A percentile compares a stretch with the other conserved stretches of the same genome.
Conservation (phyloP, 2,888 invertebrate species). For the Agrilus biguttatus region DNA sequence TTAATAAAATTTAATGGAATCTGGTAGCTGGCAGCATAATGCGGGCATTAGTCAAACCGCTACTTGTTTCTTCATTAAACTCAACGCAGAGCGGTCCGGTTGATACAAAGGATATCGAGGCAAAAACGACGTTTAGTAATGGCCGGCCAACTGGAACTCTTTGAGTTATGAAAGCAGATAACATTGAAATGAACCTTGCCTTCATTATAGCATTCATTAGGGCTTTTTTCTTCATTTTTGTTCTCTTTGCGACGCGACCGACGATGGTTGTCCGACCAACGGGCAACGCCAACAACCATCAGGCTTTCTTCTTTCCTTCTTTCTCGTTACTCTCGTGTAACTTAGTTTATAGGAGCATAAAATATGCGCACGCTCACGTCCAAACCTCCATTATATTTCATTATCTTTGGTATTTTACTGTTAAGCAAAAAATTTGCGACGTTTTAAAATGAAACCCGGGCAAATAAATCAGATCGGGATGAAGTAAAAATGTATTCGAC, state of each 20-base stretch:
- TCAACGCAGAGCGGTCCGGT: constrained; percentile 13
- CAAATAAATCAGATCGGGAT: too few species aligned
- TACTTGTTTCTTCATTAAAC: constrained; percentile 21
- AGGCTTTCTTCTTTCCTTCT: too few species aligned
- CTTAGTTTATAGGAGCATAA: too few species aligned
- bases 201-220: constrained; percentile 10
- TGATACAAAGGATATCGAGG: constrained; percentile 18
- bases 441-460: too few species aligned
- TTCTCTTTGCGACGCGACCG: constrained; percentile 3
- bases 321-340: too few species aligned
- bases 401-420: too few species aligned
- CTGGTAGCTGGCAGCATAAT: constrained; percentile 17
- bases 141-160: constrained; percentile 11
- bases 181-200: constrained; percentile 9
- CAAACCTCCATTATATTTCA: too few species aligned
- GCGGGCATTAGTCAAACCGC: constrained; percentile 18
- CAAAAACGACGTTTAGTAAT: constrained; percentile 19
- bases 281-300: not conserved
- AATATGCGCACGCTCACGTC: too few species aligned
- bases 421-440: too few species aligned
- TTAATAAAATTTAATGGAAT: constrained; percentile 15
- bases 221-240: constrained; percentile 7
- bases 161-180: constrained; percentile 10
- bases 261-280: not conserved
- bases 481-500: too few species aligned